Percentiles rank a stretch among this genome's conserved stretches.
Conservation (phyloP, 2,113 vertebrate genomes). For the Chamaetylas fuelleborni region DNA sequence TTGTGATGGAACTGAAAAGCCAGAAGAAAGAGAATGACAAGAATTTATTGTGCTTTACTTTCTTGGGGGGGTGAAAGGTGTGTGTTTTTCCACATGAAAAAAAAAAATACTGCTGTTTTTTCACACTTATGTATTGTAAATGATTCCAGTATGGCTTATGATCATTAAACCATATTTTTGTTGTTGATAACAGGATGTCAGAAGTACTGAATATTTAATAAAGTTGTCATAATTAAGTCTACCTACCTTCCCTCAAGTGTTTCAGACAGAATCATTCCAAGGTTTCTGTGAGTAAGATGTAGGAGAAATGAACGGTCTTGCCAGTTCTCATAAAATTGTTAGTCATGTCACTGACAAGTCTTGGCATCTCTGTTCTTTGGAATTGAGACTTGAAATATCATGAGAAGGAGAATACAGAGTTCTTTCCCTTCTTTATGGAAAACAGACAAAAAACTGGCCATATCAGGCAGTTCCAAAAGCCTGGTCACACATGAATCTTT, state of each 20-base stretch:
- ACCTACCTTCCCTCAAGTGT: not conserved
- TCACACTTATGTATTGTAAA: not conserved
- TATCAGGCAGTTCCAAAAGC: not conserved
- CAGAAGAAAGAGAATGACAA: not conserved
- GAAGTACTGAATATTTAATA: not conserved
- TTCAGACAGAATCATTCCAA: not conserved
- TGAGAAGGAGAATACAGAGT: not conserved
- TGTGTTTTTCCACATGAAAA: not conserved
- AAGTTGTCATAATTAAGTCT: not conserved
- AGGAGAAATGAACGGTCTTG: not conserved
- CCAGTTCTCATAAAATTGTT: constrained; percentile 4
- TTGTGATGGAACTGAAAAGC: not conserved
- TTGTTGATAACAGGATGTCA: not conserved
- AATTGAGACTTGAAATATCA: not conserved
- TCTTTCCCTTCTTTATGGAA: not conserved
- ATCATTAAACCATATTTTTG: not conserved
- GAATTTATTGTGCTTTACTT: not conserved
- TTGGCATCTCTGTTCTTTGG: not conserved
- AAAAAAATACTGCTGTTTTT: not conserved
- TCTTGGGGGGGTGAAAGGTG: rapidly evolving
- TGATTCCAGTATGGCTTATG: not conserved
- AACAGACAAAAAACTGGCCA: not conserved
- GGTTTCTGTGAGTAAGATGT: not conserved
- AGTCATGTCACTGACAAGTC: not conserved
- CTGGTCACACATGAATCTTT: not conserved